Conservation (phyloP, 2,797 vertebrate genomes). For the Eulemur coronatus region DNA sequence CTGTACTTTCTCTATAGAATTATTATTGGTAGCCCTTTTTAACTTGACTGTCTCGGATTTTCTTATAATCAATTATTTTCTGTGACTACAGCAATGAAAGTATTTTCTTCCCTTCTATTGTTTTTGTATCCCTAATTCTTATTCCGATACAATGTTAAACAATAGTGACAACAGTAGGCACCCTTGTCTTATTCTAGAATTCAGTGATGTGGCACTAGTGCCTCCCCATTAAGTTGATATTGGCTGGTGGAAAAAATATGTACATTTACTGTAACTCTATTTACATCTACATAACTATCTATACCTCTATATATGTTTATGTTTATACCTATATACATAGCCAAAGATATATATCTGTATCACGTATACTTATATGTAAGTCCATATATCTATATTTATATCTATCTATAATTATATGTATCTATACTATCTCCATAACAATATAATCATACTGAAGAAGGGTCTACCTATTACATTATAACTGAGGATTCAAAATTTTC, state of each 20-base stretch:
- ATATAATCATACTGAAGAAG: background rate
- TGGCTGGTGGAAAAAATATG: background rate
- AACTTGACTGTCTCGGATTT: background rate
- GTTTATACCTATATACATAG: background rate
- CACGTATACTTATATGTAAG: background rate
- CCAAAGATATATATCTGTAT: background rate
- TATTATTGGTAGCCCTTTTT: background rate
- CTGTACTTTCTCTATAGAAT: background rate
- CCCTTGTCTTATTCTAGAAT: background rate
- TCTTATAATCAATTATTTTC: background rate
- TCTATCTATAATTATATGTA: background rate
- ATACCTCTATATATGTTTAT: background rate
- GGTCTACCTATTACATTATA: background rate
- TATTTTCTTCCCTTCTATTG: background rate
- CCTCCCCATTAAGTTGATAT: accelerated
- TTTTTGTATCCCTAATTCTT: background rate
- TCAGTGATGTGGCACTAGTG: background rate
- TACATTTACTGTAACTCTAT: background rate
- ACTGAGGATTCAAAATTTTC: background rate
- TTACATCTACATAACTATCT: background rate
- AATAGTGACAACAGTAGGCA: too few relatives aligned
- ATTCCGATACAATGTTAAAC: background rate
- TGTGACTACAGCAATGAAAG: background rate
- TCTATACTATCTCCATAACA: background rate
- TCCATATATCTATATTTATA: background rate